Conservation (phyloP, 2,888 invertebrate species). For the Drosophila kokeensis region DNA sequence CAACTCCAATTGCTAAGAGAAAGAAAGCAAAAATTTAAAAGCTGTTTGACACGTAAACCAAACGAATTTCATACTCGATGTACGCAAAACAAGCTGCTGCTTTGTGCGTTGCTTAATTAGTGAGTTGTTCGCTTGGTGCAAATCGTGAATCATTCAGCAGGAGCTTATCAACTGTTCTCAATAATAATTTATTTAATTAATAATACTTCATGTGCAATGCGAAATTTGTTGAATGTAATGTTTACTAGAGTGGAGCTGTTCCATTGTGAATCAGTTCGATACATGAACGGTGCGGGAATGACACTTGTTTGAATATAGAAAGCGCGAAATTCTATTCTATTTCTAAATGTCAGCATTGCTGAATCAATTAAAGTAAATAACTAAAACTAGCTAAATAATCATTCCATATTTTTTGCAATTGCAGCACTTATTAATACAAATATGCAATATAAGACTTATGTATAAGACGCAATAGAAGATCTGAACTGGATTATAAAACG, state of each 20-base stretch:
- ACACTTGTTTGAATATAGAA: constrained; percentile 6
- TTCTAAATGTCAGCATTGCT: background rate
- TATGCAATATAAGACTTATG: background rate
- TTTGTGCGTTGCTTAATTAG: background rate
- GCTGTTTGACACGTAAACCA: constrained; percentile 72
- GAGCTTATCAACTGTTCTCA: background rate
- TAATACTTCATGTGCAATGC: constrained; percentile 16
- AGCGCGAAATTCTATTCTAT: background rate
- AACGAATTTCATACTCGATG: constrained; percentile 31
- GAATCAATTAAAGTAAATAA: background rate
- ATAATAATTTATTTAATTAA: background rate
- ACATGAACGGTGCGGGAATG: constrained; percentile 18
- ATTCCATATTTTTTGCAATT: background rate
- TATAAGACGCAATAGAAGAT: background rate
- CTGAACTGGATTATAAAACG: constrained; percentile 21
- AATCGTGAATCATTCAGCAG: constrained; percentile 18
- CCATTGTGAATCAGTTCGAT: constrained; percentile 23
- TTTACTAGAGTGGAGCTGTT: constrained; percentile 22
- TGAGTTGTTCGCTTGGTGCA: constrained; percentile 1
- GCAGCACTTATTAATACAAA: background rate
- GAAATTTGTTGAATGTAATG: constrained; percentile 28
- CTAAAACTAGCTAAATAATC: background rate
- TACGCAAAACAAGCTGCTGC: constrained; percentile 27
- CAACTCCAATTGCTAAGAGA: constrained; percentile 20
- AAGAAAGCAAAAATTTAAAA: background rate